Base-by-base conservation (phyloP, 2,113 vertebrate genomes). In the Sylvilagus bachmani region DNA sequence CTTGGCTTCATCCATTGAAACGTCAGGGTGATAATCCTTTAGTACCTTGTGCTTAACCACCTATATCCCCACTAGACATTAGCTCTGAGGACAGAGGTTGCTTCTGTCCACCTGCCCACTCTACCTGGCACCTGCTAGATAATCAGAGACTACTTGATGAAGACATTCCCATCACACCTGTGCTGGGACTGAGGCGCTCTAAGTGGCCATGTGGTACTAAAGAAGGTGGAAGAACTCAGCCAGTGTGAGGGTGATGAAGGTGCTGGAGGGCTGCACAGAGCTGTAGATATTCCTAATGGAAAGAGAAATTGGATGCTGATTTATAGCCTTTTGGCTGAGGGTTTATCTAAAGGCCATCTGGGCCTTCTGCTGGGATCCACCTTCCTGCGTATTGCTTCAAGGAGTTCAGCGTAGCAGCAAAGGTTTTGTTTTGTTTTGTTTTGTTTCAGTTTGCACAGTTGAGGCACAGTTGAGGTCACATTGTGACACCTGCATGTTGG, bases 331-430 rank as follows among this genome's bases (percentile, higher is more conserved):
- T 36, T 64, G 73, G 84, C 71, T 70, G 75, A 31, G 85, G 90
- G 84, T 87, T 97, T 96, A 64, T 44, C 77, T 85, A 79, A 94
- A 84, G 94, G 84, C 64, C 91, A 96, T 87, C 94, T 94, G 90
- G 82, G 53, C 86, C 82, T 71, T 70, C 6, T 25, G 64, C 93
- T 86, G 80, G 61, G 87, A 71, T 75, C 75, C 53, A 73, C n/a
- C 62, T 89, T 93, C 53, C 31, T 67, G 83, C 79, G 22, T 78
- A 14, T 96, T 79, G 86, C 75, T 66, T 96, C 44, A 31, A 27
- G 62, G 75, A 53, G 55, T 93, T 94, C 61, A 69, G 36, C 44
- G 66, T 61, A 58, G 71, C 84, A 80, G 94, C 95, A 91, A 86
- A 91, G 83, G 58, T 77, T 79, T 38, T 66, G 2, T 36, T 16